Percentiles rank a stretch among this genome's conserved stretches.
phyloP scores from a whole-genome alignment of 2,888 invertebrate genomes.

The Malacosoma neustria region DNA sequence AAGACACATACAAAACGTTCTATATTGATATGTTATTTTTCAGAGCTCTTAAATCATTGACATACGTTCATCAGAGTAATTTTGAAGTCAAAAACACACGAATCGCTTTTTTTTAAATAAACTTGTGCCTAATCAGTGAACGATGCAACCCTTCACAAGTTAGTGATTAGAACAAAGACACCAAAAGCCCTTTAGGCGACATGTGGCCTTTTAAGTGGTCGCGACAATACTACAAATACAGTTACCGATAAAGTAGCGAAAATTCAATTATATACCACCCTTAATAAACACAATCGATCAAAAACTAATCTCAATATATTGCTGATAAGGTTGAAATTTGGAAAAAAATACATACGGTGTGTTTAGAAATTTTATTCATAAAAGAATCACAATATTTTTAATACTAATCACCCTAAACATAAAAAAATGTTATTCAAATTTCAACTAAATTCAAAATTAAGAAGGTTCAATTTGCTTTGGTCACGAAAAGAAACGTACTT shows the following conservation, averaged over 20 bases:
- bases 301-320: conserved; percentile 7
- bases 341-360: too few relatives aligned
- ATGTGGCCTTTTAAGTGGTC: conserved; percentile 71
- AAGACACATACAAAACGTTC: too few relatives aligned
- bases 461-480: conserved; percentile 6
- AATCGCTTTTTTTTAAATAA: not conserved
- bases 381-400: not conserved
- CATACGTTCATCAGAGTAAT: too few relatives aligned
- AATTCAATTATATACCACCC: conserved; percentile 35
- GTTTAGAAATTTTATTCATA: conserved; percentile 10
- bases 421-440: not conserved
- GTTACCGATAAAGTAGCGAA: conserved; percentile 62
- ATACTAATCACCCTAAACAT: not conserved
- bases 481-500: not conserved
- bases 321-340: conserved; percentile 7
- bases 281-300: conserved; percentile 13
- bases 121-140: not conserved
- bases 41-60: too few relatives aligned
- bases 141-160: not conserved
- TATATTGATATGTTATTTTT: too few relatives aligned
- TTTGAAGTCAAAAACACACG: too few relatives aligned
- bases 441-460: conserved; percentile 1
- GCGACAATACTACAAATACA: conserved; percentile 72
- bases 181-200: conserved; percentile 64
- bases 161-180: conserved; percentile 36